These are phyloP conservation scores for Apamea sordens DNA, from an alignment of 2,888 invertebrate genomes.

Conservation along the genomic window DNA sequence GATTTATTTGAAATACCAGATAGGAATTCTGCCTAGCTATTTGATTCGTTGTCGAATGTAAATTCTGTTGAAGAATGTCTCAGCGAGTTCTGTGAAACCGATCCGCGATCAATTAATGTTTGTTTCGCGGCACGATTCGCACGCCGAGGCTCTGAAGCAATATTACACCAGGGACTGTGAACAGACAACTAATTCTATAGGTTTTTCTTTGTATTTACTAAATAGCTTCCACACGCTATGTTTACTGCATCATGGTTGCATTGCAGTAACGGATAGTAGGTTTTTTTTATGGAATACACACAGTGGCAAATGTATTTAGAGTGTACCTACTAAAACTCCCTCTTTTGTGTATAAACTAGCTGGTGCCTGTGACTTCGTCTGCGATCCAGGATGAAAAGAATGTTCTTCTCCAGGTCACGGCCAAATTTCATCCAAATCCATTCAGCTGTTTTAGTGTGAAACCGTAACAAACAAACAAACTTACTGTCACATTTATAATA, in stretches of 20 bases:
- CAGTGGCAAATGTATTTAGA: not conserved
- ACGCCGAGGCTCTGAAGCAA: conserved; percentile 26
- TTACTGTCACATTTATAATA: no score
- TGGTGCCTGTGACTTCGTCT: no score
- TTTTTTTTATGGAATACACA: not conserved
- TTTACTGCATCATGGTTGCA: not conserved
- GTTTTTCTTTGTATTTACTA: conserved; percentile 5
- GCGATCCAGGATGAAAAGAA: no score
- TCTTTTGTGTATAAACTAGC: no score
- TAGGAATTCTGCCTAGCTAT: conserved; percentile 6
- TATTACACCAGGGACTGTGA: conserved; percentile 13
- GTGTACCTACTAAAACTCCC: not conserved
- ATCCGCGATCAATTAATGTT: conserved; percentile 38
- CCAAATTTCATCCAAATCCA: no score
- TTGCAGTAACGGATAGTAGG: not conserved
- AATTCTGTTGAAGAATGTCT: conserved; percentile 35
- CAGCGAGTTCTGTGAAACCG: conserved; percentile 26
- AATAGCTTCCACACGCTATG: conserved; percentile 5
- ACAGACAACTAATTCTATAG: not conserved
- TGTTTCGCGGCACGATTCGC: conserved; percentile 47
- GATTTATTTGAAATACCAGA: not conserved
- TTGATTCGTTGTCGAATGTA: conserved; percentile 14
- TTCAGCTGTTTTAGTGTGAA: no score
- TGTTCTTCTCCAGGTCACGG: no score
- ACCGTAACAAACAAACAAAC: no score